Percentiles rank a stretch among this genome's conserved stretches.
phyloP scores from a whole-genome alignment of 2,888 invertebrate genomes.

The Seira sanloemensis region DNA sequence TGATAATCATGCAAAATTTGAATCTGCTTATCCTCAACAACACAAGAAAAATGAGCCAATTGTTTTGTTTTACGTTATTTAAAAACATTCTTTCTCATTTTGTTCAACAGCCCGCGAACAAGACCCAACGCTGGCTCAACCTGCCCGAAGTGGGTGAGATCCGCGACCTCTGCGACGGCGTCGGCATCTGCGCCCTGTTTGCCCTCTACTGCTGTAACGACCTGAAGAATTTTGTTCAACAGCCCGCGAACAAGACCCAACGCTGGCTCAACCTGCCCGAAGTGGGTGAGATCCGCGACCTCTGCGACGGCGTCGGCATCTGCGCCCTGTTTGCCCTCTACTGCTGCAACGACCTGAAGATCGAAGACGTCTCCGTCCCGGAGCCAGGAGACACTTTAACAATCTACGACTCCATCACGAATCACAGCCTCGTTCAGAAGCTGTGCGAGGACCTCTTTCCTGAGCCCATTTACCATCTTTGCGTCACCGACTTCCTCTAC shows the following conservation, averaged over 20 bases:
- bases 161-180: constrained; percentile 71
- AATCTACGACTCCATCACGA: constrained; percentile 70
- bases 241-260: constrained; percentile 61
- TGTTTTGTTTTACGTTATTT: no score
- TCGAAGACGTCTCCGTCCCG: constrained; percentile 69
- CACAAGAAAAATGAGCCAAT: no score
- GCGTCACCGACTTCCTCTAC: constrained; percentile 72
- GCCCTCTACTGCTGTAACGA: constrained; percentile 72
- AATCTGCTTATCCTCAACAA: no score
- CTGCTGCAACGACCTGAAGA: constrained; percentile 70
- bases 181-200: constrained; percentile 71
- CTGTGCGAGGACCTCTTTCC: constrained; percentile 71
- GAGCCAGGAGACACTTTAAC: constrained; percentile 70
- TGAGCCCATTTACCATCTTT: constrained; percentile 70
- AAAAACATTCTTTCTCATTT: neutral
- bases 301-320: constrained; percentile 71
- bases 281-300: constrained; percentile 69
- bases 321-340: constrained; percentile 71
- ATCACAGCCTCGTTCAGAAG: constrained; percentile 68
- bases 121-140: constrained; percentile 67
- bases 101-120: constrained; percentile 53
- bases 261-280: constrained; percentile 69
- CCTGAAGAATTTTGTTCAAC: constrained; percentile 34
- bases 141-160: constrained; percentile 68
- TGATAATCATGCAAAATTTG: no score